Percentiles rank a stretch among this genome's conserved stretches.
Conservation (phyloP, 2,888 invertebrate genomes). For the Autographa gamma region DNA sequence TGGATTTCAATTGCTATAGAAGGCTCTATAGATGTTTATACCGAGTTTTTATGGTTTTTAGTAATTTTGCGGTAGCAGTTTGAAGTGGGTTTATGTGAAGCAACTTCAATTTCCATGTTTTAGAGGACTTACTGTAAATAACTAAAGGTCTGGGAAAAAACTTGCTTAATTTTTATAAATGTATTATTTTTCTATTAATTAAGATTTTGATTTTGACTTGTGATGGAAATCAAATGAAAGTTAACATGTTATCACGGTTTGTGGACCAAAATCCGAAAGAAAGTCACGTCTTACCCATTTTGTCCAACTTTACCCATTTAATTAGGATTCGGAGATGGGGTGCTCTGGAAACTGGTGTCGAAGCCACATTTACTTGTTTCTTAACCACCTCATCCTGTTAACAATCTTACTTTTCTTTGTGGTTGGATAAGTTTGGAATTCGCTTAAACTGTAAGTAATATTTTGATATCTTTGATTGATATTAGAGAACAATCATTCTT, state of each 20-base stretch:
- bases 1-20: slow-evolving; percentile 18
- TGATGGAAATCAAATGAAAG: slow-evolving; percentile 31
- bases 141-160: too few species aligned
- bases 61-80: too few species aligned
- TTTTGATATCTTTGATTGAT: background rate
- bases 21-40: background rate
- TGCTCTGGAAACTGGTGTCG: slow-evolving; percentile 47
- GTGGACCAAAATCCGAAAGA: slow-evolving; percentile 52
- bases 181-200: too few species aligned
- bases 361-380: slow-evolving; percentile 56
- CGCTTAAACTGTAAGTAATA: background rate
- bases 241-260: slow-evolving; percentile 48
- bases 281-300: slow-evolving; percentile 71
- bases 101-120: too few species aligned
- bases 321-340: slow-evolving; percentile 66
- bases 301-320: slow-evolving; percentile 69
- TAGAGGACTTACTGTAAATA: too few species aligned
- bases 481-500: background rate
- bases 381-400: slow-evolving; percentile 39
- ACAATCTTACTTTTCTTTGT: slow-evolving; percentile 37
- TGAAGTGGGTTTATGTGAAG: too few species aligned
- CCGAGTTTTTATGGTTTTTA: too few species aligned
- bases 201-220: slow-evolving; percentile 3
- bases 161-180: too few species aligned
- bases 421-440: background rate